These are phyloP conservation scores for Glossosoma conforme DNA, from an alignment of 1,140 invertebrate species.

Conservation along the genomic window DNA sequence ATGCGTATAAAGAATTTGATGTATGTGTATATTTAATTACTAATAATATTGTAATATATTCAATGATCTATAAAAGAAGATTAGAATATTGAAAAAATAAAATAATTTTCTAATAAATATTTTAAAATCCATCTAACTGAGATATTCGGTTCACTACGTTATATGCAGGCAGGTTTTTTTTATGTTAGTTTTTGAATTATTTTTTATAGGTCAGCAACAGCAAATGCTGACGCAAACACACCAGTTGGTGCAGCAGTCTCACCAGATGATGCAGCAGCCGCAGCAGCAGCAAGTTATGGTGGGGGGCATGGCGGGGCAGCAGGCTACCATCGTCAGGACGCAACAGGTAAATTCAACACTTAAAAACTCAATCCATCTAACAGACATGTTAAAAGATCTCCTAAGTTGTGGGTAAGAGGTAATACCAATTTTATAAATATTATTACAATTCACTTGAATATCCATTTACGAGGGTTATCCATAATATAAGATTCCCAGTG, in stretches of 20 bases:
- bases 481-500: too few species aligned
- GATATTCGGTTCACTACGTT: too few species aligned
- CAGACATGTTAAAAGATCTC: neutral
- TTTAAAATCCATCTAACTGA: too few species aligned
- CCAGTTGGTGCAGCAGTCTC: slow-evolving; percentile 5
- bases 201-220: slow-evolving; percentile 33
- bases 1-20: too few species aligned
- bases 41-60: too few species aligned
- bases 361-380: neutral
- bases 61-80: too few species aligned
- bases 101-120: too few species aligned
- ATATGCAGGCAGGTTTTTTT: too few species aligned
- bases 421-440: neutral
- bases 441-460: neutral
- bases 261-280: slow-evolving; percentile 7
- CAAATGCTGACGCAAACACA: slow-evolving; percentile 33
- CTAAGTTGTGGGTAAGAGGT: neutral
- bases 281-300: slow-evolving; percentile 13
- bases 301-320: slow-evolving; percentile 12
- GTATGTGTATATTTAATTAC: too few species aligned
- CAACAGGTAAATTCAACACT: slow-evolving; percentile 7
- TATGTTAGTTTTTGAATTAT: too few species aligned
- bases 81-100: too few species aligned
- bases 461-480: neutral
- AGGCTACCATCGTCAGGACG: neutral